A percentile compares a stretch with the other conserved stretches of the same genome.
phyloP scores from a whole-genome alignment of 2,113 vertebrate species.

The Pelusios castaneus region DNA sequence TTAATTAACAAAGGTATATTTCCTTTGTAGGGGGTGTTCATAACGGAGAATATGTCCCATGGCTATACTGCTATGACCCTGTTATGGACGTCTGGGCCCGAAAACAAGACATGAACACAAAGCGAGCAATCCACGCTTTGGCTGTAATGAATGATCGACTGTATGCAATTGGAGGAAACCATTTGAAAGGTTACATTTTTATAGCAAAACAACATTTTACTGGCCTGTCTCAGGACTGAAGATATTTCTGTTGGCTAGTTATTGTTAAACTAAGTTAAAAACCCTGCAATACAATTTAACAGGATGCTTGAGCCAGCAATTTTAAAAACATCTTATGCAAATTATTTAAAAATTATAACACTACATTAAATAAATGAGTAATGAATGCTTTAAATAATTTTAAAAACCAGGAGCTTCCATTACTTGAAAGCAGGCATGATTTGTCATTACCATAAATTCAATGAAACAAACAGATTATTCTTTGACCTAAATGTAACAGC shows the following conservation, averaged over 20 bases:
- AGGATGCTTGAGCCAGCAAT: constrained; percentile 73
- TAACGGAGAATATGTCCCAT: constrained; percentile 97
- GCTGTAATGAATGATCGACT: constrained; percentile 98
- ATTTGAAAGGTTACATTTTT: constrained; percentile 93
- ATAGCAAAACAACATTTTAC: constrained; percentile 47
- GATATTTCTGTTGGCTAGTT: constrained; percentile 67
- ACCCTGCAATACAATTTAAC: constrained; percentile 64
- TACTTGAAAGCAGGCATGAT: constrained; percentile 77
- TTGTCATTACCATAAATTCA: constrained; percentile 75
- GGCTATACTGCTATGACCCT: constrained; percentile 98
- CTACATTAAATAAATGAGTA: constrained; percentile 81
- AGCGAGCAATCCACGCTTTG: constrained; percentile 95
- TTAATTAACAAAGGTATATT: constrained; percentile 11
- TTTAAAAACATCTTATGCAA: constrained; percentile 72
- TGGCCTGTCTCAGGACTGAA: constrained; percentile 53
- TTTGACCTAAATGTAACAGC: constrained; percentile 74
- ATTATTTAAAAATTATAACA: constrained; percentile 79
- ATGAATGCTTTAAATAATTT: constrained; percentile 76
- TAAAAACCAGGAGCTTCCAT: constrained; percentile 75
- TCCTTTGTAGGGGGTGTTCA: constrained; percentile 91
- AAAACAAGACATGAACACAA: constrained; percentile 99
- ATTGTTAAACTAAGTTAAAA: constrained; percentile 72
- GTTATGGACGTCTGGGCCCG: constrained; percentile 99
- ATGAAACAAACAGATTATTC: constrained; percentile 80
- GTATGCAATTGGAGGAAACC: constrained; percentile 98